phyloP scores from a whole-genome alignment of 1,140 invertebrate genomes.

The Varroa destructor region DNA sequence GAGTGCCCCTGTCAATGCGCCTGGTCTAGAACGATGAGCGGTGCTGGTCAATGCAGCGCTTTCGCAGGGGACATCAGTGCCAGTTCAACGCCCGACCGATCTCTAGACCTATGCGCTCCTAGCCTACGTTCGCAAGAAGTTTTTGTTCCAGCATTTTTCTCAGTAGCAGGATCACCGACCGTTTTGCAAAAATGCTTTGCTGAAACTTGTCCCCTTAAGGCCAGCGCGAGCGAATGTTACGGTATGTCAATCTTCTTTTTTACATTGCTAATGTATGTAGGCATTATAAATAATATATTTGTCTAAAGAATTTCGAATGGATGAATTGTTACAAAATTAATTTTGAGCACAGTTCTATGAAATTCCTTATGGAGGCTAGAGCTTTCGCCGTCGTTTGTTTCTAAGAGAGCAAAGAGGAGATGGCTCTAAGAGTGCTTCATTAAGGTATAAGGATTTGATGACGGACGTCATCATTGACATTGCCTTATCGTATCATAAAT shows the following conservation, averaged over 20 bases:
- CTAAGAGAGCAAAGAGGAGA: too few species aligned
- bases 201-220: background rate
- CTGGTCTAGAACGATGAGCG: slow-evolving; percentile 38
- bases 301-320: too few species aligned
- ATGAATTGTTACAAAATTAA: too few species aligned
- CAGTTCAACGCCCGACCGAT: background rate
- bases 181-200: background rate
- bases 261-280: too few species aligned
- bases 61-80: background rate
- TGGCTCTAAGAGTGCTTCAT: too few species aligned
- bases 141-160: background rate
- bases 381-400: too few species aligned
- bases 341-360: too few species aligned
- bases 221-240: slow-evolving; percentile 8
- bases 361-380: too few species aligned
- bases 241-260: background rate
- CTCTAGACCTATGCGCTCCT: background rate
- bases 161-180: background rate
- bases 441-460: too few species aligned
- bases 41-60: background rate
- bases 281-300: too few species aligned
- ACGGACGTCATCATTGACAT: background rate
- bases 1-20: slow-evolving; percentile 87
- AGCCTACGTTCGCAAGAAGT: background rate
- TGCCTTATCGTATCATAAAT: background rate